Conservation (phyloP, 1,140 invertebrate genomes). For the Artemia franciscana region DNA sequence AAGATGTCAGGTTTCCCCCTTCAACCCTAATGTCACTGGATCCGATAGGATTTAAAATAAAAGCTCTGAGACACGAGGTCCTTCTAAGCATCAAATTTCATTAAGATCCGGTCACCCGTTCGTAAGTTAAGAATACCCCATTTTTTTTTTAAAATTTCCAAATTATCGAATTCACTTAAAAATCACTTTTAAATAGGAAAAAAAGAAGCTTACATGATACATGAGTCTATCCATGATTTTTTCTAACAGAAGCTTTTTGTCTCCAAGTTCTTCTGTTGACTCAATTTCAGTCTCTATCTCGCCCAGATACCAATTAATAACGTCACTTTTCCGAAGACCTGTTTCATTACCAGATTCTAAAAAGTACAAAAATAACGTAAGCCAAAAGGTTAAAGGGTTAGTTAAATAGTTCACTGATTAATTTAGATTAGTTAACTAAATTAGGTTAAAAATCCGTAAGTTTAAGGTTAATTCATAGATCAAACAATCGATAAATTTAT, state of each 20-base stretch:
- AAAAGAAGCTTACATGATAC: slow-evolving; percentile 42
- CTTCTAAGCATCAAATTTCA: too few relatives aligned
- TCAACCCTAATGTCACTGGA: too few relatives aligned
- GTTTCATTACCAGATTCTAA: not conserved
- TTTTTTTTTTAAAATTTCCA: too few relatives aligned
- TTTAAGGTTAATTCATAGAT: not conserved
- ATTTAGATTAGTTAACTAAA: slow-evolving; percentile 1
- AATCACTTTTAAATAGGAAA: too few relatives aligned
- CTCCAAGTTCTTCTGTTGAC: slow-evolving; percentile 66
- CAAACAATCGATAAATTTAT: too few relatives aligned
- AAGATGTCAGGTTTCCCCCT: too few relatives aligned
- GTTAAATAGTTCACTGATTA: not conserved
- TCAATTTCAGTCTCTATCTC: slow-evolving; percentile 70
- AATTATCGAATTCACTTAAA: too few relatives aligned
- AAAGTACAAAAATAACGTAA: not conserved
- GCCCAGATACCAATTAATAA: slow-evolving; percentile 86
- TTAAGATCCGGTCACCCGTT: too few relatives aligned
- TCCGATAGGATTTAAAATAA: too few relatives aligned
- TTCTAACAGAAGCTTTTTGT: slow-evolving; percentile 72
- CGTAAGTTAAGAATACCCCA: too few relatives aligned
- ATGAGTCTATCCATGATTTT: slow-evolving; percentile 84
- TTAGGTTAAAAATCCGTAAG: not conserved
- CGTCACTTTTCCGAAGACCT: slow-evolving; percentile 51
- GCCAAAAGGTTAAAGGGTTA: slow-evolving; percentile 1
- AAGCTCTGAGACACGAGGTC: too few relatives aligned